Conservation (phyloP, 37 sponge, comb jelly and placozoan genomes). For the Theonella swinhoei region DNA sequence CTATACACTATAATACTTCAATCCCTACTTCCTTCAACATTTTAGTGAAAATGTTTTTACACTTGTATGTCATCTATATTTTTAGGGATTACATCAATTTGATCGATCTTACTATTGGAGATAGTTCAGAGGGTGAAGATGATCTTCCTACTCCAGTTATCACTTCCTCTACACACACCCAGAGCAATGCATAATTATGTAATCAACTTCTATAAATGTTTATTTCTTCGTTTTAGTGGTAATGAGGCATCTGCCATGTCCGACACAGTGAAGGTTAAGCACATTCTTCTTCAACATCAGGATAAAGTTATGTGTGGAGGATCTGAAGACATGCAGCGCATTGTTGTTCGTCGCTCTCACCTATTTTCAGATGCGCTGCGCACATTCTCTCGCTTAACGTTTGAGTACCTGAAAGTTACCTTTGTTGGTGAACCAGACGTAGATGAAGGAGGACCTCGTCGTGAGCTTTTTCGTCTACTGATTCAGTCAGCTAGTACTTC, state of each 20-base stretch:
- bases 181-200: neutral
- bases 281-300: neutral
- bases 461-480: conserved; percentile 14
- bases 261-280: neutral
- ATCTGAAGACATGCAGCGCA: neutral
- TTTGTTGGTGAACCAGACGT: conserved; percentile 31
- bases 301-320: neutral
- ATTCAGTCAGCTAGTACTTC: neutral
- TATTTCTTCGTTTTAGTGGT: too few species aligned
- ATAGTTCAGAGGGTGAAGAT: too few species aligned
- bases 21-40: too few species aligned
- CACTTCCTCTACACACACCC: too few species aligned
- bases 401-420: conserved; percentile 6
- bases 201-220: too few species aligned
- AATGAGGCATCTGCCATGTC: too few species aligned
- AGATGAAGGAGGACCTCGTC: conserved; percentile 29
- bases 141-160: neutral
- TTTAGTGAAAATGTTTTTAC: too few species aligned
- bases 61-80: too few species aligned
- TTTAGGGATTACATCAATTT: too few species aligned
- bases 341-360: neutral
- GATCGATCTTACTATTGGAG: too few species aligned
- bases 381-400: neutral
- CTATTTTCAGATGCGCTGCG: neutral
- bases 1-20: too few species aligned